A percentile compares a stretch with the other conserved stretches of the same genome.
These are phyloP conservation scores for Tachycineta bicolor DNA, from an alignment of 2,113 vertebrate species.

Conservation along the genomic window DNA sequence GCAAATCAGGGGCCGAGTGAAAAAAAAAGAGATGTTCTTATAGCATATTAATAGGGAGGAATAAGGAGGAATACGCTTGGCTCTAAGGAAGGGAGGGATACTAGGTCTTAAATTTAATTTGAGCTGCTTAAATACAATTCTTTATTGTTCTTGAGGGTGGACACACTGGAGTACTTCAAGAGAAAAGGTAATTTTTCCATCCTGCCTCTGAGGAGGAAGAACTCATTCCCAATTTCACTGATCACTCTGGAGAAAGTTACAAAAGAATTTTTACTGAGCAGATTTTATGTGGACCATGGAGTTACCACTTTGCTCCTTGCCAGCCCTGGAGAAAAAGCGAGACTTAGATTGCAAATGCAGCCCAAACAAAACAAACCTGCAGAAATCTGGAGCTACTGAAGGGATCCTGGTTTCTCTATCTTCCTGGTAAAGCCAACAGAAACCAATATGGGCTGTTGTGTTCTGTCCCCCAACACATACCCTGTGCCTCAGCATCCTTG, in stretches of 20 bases:
- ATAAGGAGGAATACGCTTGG: not conserved
- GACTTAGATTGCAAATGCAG: not conserved
- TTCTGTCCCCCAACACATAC: not conserved
- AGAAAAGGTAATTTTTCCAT: not conserved
- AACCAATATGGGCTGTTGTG: not conserved
- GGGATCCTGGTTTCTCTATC: not conserved
- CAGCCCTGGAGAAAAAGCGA: not conserved
- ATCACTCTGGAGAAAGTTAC: not conserved
- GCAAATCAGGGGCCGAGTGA: not conserved
- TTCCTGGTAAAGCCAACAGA: not conserved
- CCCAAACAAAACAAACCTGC: slow-evolving; percentile 1
- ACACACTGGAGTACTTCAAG: not conserved
- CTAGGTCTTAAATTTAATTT: not conserved
- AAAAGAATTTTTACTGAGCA: not conserved
- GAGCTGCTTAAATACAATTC: not conserved
- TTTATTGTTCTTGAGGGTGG: not conserved
- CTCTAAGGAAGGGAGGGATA: not conserved
- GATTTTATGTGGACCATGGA: not conserved
- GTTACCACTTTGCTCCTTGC: not conserved
- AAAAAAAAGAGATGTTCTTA: not conserved
- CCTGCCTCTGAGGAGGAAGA: not conserved
- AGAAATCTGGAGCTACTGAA: not conserved
- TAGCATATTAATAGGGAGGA: not conserved
- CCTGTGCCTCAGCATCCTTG: not conserved
- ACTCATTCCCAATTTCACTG: not conserved